These are phyloP conservation scores for Eupithecia dodoneata DNA, from an alignment of 2,888 invertebrate genomes.

Conservation along the genomic window DNA sequence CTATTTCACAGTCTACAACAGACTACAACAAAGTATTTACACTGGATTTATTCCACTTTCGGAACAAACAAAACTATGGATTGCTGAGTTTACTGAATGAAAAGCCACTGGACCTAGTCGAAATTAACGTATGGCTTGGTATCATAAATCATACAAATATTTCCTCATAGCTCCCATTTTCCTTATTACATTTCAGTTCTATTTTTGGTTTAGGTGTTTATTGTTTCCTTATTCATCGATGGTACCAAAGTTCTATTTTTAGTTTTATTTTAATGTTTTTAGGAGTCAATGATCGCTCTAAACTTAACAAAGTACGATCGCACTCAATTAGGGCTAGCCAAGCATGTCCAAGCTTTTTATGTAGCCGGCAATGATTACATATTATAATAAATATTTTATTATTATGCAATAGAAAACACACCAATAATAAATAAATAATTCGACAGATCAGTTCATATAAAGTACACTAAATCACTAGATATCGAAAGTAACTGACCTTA, in stretches of 20 bases:
- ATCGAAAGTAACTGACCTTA: conserved; percentile 85
- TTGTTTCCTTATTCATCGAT: background rate
- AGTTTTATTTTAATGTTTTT: background rate
- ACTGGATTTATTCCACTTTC: background rate
- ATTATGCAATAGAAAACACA: too few relatives aligned
- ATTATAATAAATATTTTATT: too few relatives aligned
- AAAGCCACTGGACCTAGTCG: background rate
- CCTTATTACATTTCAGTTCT: background rate
- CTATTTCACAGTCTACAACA: background rate
- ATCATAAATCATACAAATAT: background rate
- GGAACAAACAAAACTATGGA: background rate
- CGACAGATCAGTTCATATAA: too few relatives aligned
- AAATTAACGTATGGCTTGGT: background rate
- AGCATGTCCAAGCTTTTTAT: too few relatives aligned
- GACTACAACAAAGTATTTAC: background rate
- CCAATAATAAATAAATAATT: too few relatives aligned
- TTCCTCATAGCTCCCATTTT: background rate
- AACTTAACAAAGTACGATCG: background rate
- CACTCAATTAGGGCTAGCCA: background rate
- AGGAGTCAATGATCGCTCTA: background rate
- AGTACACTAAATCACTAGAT: too few relatives aligned
- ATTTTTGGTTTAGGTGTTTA: conserved; percentile 1
- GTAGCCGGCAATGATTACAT: too few relatives aligned
- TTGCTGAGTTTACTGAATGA: background rate
- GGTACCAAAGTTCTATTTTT: background rate